These are phyloP conservation scores for Pheosia gnoma DNA, from an alignment of 2,888 invertebrate genomes.

Conservation along the genomic window DNA sequence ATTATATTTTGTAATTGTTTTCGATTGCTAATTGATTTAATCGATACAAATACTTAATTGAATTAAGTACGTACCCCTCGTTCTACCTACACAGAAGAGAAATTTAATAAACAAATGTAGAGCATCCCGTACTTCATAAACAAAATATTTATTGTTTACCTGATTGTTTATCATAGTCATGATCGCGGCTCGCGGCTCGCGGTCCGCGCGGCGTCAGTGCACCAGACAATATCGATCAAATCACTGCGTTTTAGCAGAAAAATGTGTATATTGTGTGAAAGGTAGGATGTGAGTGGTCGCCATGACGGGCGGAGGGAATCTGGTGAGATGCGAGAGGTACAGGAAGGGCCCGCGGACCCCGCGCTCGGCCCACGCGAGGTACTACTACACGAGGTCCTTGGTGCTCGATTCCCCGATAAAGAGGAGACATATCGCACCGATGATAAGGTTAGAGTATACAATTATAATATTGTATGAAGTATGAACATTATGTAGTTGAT, in stretches of 20 bases:
- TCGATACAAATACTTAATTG: too few relatives aligned
- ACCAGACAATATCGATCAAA: slow-evolving; percentile 33
- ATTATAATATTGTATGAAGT: neutral
- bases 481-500: neutral
- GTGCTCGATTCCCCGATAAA: slow-evolving; percentile 51
- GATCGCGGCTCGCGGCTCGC: slow-evolving; percentile 50
- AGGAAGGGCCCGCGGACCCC: slow-evolving; percentile 61
- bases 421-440: slow-evolving; percentile 38
- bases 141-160: slow-evolving; percentile 77
- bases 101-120: slow-evolving; percentile 28
- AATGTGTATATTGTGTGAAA: slow-evolving; percentile 33
- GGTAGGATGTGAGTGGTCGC: slow-evolving; percentile 56
- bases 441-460: slow-evolving; percentile 53
- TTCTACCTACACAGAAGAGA: neutral
- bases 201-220: slow-evolving; percentile 53
- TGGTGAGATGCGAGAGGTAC: slow-evolving; percentile 61
- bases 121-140: slow-evolving; percentile 59
- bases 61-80: neutral
- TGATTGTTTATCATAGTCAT: slow-evolving; percentile 69
- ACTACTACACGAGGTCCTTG: slow-evolving; percentile 69
- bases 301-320: slow-evolving; percentile 68
- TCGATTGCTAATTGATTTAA: too few relatives aligned
- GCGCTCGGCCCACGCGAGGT: slow-evolving; percentile 60
- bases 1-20: too few relatives aligned
- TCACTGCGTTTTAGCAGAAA: slow-evolving; percentile 28